A percentile compares a stretch with the other conserved stretches of the same genome.
Conservation (phyloP, 1,140 invertebrate species). For the Drosophila subobscura region DNA sequence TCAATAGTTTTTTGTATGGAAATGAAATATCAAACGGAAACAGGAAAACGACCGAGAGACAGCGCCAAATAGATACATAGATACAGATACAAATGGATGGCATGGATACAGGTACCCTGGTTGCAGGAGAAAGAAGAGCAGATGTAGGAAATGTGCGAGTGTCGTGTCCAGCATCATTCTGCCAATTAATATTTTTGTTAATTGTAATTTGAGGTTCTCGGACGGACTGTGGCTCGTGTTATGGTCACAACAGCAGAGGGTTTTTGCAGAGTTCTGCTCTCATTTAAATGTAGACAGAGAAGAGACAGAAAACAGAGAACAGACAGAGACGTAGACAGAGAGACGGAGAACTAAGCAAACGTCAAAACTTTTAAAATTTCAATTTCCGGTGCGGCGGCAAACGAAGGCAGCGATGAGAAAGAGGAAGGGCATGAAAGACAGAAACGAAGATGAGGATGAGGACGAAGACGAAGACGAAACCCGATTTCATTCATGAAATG, state of each 20-base stretch:
- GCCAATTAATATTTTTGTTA: conserved; percentile 73
- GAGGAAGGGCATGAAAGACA: too few species aligned
- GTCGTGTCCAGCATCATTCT: conserved; percentile 31
- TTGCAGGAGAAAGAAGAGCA: too few species aligned
- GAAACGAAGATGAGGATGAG: neutral
- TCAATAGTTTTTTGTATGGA: too few species aligned
- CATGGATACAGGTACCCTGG: too few species aligned
- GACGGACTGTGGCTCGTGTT: conserved; percentile 60
- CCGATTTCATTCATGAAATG: conserved; percentile 47
- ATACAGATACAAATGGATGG: too few species aligned
- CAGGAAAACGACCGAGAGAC: too few species aligned
- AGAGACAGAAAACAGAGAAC: conserved; percentile 2
- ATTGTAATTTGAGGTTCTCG: conserved; percentile 46
- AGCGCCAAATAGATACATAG: too few species aligned
- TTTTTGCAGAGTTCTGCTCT: conserved; percentile 38
- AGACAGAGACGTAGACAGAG: conserved; percentile 4
- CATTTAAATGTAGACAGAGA: conserved; percentile 28
- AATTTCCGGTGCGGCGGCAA: conserved; percentile 69
- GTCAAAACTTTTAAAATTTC: conserved; percentile 81
- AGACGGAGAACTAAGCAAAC: conserved; percentile 63
- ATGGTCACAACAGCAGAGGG: conserved; percentile 39
- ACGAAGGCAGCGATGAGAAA: conserved; percentile 11
- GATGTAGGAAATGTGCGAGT: too few species aligned
- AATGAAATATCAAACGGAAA: too few species aligned
- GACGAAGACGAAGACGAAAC: conserved; percentile 10